Percentiles rank a stretch among this genome's conserved stretches.
Evolutionary conservation across 2,797 vertebrate genomes (phyloP).

Genomic region (Potorous gilbertii): DNA sequence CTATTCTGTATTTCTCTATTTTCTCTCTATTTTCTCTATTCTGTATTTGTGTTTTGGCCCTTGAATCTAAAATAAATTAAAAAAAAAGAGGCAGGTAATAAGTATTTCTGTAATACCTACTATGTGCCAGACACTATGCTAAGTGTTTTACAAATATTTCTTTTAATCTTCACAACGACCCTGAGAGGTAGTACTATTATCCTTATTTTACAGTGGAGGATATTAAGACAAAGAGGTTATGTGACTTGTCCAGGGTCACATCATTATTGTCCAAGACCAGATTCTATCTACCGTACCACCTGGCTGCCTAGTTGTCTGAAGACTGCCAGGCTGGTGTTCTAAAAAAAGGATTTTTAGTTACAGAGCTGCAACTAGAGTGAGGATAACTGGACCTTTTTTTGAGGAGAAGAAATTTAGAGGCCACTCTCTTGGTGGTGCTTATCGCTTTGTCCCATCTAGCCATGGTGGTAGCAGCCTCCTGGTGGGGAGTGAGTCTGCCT

Average conservation of each 20-base stretch:
- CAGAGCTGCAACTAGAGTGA: not conserved
- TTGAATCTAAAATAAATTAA: no score
- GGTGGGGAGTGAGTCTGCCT: not conserved
- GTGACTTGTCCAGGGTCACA: not conserved
- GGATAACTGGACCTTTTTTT: not conserved
- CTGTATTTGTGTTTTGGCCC: no score
- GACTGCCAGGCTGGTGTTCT: not conserved
- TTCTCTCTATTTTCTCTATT: no score
- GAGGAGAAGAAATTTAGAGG: not conserved
- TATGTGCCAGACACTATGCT: no score
- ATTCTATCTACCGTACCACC: not conserved
- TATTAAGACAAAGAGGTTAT: not conserved
- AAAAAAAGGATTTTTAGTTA: not conserved
- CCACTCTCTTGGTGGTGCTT: not conserved
- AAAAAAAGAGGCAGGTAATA: no score
- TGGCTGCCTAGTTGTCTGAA: not conserved
- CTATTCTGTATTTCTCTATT: no score
- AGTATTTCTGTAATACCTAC: no score
- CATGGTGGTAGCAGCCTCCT: not conserved
- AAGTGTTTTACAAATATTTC: no score
- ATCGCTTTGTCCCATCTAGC: not conserved
- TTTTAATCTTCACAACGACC: no score
- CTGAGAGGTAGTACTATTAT: no score
- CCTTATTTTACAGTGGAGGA: not conserved
- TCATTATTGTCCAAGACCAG: not conserved